phyloP scores from a whole-genome alignment of 2,113 vertebrate species.

The Gambusia holbrooki region DNA sequence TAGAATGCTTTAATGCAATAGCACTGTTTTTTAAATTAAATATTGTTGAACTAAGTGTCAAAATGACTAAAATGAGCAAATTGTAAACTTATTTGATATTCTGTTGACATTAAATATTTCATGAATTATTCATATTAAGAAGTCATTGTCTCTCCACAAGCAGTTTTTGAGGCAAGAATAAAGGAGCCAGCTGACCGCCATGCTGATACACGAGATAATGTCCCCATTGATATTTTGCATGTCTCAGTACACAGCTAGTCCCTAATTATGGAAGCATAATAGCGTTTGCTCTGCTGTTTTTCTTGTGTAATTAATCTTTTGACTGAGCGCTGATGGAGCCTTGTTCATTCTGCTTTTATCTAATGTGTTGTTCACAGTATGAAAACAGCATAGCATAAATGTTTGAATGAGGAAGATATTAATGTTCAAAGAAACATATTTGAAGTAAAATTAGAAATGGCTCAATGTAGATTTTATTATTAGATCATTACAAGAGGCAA shows the following conservation, averaged over 20 bases:
- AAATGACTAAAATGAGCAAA: constrained; percentile 11
- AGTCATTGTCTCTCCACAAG: constrained; percentile 3
- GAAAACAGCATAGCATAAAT: constrained; percentile 3
- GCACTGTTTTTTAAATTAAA: background rate
- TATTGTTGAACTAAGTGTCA: background rate
- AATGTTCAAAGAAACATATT: background rate
- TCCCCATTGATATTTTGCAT: constrained; percentile 34
- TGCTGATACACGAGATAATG: constrained; percentile 25
- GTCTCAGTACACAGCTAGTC: constrained; percentile 46
- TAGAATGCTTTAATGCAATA: no score
- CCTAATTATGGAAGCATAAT: constrained; percentile 56
- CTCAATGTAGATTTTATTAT: background rate
- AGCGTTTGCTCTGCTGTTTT: constrained; percentile 52
- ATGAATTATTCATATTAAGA: constrained; percentile 17
- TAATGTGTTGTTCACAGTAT: constrained; percentile 15
- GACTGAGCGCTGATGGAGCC: constrained; percentile 42
- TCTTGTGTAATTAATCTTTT: constrained; percentile 52
- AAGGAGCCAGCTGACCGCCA: constrained; percentile 44
- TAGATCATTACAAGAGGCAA: constrained; percentile 4
- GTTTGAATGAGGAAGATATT: background rate
- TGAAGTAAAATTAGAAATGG: background rate
- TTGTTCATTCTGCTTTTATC: constrained; percentile 20
- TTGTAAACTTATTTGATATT: background rate
- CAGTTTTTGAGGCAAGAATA: constrained; percentile 31
- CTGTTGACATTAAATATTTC: constrained; percentile 9